phyloP scores from a whole-genome alignment of 2,797 vertebrate species.

The Remorina albescens region DNA sequence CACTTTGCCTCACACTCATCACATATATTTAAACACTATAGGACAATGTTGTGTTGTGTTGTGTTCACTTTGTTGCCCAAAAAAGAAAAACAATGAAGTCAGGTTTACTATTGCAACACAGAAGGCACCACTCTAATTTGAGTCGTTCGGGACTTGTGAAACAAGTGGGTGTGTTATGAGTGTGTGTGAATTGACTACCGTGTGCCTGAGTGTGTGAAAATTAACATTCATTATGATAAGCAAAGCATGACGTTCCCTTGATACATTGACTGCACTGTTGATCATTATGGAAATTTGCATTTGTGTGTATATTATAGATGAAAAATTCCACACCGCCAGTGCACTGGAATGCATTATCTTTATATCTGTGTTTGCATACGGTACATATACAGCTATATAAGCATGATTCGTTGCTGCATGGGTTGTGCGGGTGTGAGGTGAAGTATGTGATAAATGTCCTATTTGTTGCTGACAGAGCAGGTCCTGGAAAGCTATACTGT shows the following conservation, averaged over 20 bases:
- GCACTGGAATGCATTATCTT: constrained; percentile 18
- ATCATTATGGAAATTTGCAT: constrained; percentile 35
- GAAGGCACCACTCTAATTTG: not conserved
- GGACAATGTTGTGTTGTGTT: constrained; percentile 4
- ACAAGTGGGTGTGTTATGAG: not conserved
- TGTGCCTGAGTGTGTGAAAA: not conserved
- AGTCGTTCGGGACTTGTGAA: not conserved
- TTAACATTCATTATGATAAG: not conserved
- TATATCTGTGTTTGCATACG: constrained; percentile 44
- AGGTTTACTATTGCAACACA: not conserved
- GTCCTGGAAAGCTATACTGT: constrained; percentile 61
- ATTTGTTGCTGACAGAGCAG: constrained; percentile 77
- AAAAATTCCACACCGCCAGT: not conserved
- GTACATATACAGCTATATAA: constrained; percentile 29
- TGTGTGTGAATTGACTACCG: no score
- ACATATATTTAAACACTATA: not conserved
- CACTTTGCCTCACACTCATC: not conserved
- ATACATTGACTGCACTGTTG: not conserved
- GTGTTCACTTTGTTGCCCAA: not conserved
- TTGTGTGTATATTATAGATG: not conserved
- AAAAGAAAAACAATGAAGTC: not conserved
- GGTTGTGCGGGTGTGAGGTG: constrained; percentile 48
- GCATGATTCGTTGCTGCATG: constrained; percentile 34
- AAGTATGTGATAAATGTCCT: constrained; percentile 77
- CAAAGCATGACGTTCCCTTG: not conserved